These are phyloP conservation scores for Cricetomys ansorgei DNA, from an alignment of 2,113 vertebrate genomes.

Conservation along the genomic window DNA sequence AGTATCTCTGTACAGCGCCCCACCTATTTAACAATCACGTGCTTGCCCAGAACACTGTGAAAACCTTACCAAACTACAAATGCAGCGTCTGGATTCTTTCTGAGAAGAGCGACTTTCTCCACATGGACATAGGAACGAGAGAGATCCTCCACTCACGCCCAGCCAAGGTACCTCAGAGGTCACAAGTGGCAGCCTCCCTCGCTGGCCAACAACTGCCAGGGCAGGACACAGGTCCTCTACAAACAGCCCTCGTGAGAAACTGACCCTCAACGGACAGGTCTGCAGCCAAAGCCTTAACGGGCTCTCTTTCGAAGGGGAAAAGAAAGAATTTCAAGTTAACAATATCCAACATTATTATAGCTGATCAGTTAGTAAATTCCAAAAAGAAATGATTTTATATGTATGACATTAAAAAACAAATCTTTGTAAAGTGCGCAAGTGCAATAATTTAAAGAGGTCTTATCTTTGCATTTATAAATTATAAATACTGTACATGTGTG, in stretches of 20 bases:
- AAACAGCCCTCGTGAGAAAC: neutral
- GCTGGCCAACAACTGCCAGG: slow-evolving; percentile 81
- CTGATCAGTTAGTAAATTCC: slow-evolving; percentile 78
- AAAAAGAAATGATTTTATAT: slow-evolving; percentile 83
- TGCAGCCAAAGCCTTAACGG: slow-evolving; percentile 70
- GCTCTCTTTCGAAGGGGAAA: slow-evolving; percentile 77
- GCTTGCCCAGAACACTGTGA: slow-evolving; percentile 86
- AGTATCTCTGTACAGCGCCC: neutral
- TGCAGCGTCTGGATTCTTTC: slow-evolving; percentile 59
- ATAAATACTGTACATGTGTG: slow-evolving; percentile 93
- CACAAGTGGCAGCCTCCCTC: slow-evolving; percentile 57
- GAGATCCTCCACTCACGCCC: slow-evolving; percentile 49
- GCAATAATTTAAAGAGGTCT: slow-evolving; percentile 91
- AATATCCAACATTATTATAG: slow-evolving; percentile 78
- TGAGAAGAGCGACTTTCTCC: slow-evolving; percentile 70
- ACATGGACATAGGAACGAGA: slow-evolving; percentile 13
- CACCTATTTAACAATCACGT: slow-evolving; percentile 60
- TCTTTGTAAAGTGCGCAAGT: slow-evolving; percentile 89
- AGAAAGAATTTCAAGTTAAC: slow-evolving; percentile 79
- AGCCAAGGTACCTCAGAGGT: slow-evolving; percentile 63
- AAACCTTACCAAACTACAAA: slow-evolving; percentile 65
- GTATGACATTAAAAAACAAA: slow-evolving; percentile 70
- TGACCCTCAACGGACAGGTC: slow-evolving; percentile 63
- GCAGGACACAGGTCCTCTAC: slow-evolving; percentile 76
- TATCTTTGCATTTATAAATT: slow-evolving; percentile 91